Conservation (phyloP, 2,113 vertebrate species). For the Glaucomys volans region DNA sequence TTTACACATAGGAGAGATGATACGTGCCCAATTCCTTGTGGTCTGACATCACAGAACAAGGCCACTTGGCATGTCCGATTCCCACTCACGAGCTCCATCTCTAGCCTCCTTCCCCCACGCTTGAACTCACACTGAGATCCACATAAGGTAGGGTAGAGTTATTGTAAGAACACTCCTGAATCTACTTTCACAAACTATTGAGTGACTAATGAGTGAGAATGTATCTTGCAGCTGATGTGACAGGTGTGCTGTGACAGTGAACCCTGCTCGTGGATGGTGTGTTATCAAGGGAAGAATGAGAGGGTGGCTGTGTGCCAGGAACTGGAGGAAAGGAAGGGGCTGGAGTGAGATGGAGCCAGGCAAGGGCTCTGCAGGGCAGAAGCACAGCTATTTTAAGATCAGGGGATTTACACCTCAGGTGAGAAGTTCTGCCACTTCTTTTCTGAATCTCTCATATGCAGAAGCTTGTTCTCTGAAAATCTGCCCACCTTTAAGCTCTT, state of each 20-base stretch:
- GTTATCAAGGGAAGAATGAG: not conserved
- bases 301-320: not conserved
- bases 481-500: not conserved
- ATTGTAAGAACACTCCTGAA: not conserved
- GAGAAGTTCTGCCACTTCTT: not conserved
- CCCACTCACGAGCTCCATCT: not conserved
- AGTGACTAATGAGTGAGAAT: not conserved
- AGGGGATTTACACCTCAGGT: not conserved
- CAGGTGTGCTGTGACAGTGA: not conserved
- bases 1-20: not conserved
- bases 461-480: slow-evolving; percentile 9
- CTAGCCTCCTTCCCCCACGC: not conserved
- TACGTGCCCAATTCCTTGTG: not conserved
- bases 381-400: not conserved
- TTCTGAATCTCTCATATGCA: slow-evolving; percentile 42
- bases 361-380: not conserved
- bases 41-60: not conserved
- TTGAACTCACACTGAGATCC: not conserved
- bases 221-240: not conserved
- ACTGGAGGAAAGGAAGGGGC: not conserved
- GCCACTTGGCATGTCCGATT: not conserved
- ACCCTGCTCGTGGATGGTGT: not conserved
- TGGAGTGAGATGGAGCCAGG: not conserved
- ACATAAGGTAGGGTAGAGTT: not conserved
- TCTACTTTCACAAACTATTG: not conserved